A percentile compares a stretch with the other conserved stretches of the same genome.
Conservation (phyloP, 2,797 vertebrate species). For the Sebastes itinus region DNA sequence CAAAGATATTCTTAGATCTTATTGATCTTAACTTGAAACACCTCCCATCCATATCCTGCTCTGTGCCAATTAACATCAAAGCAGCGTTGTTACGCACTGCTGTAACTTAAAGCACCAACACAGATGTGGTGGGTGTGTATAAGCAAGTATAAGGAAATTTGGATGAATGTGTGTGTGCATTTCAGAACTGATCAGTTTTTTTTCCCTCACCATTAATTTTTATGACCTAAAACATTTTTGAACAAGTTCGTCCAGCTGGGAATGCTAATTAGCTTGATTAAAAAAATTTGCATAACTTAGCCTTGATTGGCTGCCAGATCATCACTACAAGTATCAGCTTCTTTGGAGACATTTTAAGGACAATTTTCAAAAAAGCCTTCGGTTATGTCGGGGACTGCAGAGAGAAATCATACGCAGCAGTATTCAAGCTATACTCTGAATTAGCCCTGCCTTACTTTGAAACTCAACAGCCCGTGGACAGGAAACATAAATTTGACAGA, state of each 20-base stretch:
- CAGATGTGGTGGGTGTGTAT: conserved; percentile 2
- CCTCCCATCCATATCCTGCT: conserved; percentile 27
- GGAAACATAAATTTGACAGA: conserved; percentile 47
- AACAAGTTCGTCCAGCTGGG: conserved; percentile 45
- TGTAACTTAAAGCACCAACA: conserved; percentile 12
- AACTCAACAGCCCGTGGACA: conserved; percentile 19
- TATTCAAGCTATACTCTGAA: conserved; percentile 30
- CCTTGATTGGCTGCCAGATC: conserved; percentile 57
- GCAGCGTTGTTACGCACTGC: not conserved
- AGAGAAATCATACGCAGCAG: conserved; percentile 20
- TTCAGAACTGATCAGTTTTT: not conserved
- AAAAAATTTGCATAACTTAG: conserved; percentile 54
- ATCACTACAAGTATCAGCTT: conserved; percentile 44
- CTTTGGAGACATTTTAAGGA: conserved; percentile 52
- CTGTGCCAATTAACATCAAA: conserved; percentile 56
- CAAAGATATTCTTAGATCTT: conserved; percentile 31
- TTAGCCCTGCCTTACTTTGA: conserved; percentile 32
- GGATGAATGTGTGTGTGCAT: not conserved
- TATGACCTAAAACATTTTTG: conserved; percentile 34
- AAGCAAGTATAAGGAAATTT: not conserved
- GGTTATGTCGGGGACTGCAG: conserved; percentile 30
- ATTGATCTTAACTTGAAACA: conserved; percentile 32
- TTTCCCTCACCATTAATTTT: conserved; percentile 12
- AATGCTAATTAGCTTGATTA: conserved; percentile 59
- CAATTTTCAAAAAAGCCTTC: conserved; percentile 21